Percentiles rank a stretch among this genome's conserved stretches.
Conservation (phyloP, 2,113 vertebrate genomes). For the Poeciliopsis occidentalis region DNA sequence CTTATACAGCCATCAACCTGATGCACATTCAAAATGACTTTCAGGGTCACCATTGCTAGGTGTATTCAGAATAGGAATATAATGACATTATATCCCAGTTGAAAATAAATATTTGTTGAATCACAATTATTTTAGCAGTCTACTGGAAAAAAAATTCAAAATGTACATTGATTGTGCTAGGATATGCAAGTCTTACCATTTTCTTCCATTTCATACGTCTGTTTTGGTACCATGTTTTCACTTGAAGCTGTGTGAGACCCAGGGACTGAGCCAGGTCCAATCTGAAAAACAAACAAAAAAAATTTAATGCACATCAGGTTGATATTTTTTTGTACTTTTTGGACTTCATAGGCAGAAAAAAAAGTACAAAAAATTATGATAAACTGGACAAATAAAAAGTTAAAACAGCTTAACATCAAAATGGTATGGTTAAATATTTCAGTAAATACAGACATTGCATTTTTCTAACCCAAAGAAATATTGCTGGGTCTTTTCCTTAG, state of each 20-base stretch:
- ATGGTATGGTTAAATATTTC: background rate
- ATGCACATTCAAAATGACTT: background rate
- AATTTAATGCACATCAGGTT: slow-evolving; percentile 18
- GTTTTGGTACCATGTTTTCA: slow-evolving; percentile 99
- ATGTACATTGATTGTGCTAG: background rate
- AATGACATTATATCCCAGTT: background rate
- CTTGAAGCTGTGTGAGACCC: slow-evolving; percentile 96
- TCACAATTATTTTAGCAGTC: background rate
- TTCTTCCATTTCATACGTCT: slow-evolving; percentile 99
- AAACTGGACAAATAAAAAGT: background rate
- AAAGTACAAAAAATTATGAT: background rate
- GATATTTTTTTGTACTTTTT: background rate
- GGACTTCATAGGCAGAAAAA: background rate
- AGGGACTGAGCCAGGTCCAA: slow-evolving; percentile 94
- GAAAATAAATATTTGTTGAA: background rate
- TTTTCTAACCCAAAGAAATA: background rate
- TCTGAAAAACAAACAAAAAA: slow-evolving; percentile 70
- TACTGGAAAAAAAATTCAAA: too few relatives aligned
- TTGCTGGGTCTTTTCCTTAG: background rate
- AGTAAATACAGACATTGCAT: background rate
- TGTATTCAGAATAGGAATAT: background rate
- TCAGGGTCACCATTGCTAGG: background rate
- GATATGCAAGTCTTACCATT: slow-evolving; percentile 83
- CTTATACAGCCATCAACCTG: background rate
- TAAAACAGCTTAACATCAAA: background rate